Evolutionary conservation across 2,113 vertebrate genomes (phyloP).

Genomic region (Halcyon malimbica): DNA sequence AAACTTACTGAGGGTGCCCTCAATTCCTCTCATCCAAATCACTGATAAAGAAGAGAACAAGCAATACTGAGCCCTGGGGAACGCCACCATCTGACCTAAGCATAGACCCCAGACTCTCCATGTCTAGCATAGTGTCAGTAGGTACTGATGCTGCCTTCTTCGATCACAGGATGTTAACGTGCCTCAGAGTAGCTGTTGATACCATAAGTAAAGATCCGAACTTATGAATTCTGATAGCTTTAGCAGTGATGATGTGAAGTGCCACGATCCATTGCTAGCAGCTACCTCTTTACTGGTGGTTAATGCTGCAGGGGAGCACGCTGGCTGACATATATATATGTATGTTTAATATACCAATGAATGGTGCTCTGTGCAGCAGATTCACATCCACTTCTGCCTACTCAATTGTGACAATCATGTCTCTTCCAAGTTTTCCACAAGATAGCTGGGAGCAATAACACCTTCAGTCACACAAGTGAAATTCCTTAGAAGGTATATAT

Average conservation of each 20-base stretch:
- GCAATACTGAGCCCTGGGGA: neutral
- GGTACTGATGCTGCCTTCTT: neutral
- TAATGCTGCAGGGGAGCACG: fast-evolving
- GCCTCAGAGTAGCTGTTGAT: neutral
- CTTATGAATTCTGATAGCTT: neutral
- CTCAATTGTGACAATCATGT: neutral
- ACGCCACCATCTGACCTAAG: neutral
- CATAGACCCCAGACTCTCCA: neutral
- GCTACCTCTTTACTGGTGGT: neutral
- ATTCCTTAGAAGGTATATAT: neutral
- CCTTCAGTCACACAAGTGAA: neutral
- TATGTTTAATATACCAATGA: neutral
- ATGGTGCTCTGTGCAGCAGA: neutral
- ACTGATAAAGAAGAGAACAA: neutral
- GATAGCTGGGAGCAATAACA: neutral
- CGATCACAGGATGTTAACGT: neutral
- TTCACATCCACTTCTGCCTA: neutral
- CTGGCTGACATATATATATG: neutral
- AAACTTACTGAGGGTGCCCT: neutral
- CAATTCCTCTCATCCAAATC: neutral
- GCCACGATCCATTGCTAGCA: neutral
- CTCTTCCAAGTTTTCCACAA: neutral
- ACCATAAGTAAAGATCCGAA: neutral
- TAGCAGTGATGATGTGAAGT: neutral
- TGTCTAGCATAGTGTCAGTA: neutral